phyloP scores from a whole-genome alignment of 2,113 vertebrate genomes.

The Atherinomorus stipes region DNA sequence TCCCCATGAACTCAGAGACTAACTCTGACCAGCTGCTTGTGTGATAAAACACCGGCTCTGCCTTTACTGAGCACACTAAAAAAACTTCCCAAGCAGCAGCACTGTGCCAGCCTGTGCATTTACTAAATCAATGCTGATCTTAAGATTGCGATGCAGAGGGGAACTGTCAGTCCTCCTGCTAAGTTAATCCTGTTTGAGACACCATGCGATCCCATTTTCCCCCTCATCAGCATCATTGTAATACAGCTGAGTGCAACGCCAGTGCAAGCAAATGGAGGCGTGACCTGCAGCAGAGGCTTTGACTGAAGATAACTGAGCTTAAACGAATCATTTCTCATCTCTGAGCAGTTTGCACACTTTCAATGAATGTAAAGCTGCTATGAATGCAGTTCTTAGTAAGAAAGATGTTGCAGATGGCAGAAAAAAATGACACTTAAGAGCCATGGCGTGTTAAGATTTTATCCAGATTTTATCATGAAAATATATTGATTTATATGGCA shows the following conservation, averaged over 20 bases:
- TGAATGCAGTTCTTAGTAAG: no score
- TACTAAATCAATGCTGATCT: constrained; percentile 15
- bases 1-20: background rate
- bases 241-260: constrained; percentile 25
- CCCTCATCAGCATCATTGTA: constrained; percentile 37
- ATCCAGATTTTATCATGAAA: no score
- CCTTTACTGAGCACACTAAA: background rate
- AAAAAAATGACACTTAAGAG: no score
- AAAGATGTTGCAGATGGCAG: no score
- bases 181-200: constrained; percentile 44
- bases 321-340: background rate
- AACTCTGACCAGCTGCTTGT: background rate
- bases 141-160: constrained; percentile 15
- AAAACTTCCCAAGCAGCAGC: background rate
- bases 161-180: constrained; percentile 19
- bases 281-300: background rate
- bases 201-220: constrained; percentile 40
- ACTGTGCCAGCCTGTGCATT: background rate
- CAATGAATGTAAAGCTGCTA: no score
- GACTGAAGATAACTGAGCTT: background rate
- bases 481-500: no score
- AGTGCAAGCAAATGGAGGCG: background rate
- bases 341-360: no score
- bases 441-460: no score
- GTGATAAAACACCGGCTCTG: background rate